These are phyloP conservation scores for Nettapus auritus DNA, from an alignment of 2,113 vertebrate species.

Conservation along the genomic window DNA sequence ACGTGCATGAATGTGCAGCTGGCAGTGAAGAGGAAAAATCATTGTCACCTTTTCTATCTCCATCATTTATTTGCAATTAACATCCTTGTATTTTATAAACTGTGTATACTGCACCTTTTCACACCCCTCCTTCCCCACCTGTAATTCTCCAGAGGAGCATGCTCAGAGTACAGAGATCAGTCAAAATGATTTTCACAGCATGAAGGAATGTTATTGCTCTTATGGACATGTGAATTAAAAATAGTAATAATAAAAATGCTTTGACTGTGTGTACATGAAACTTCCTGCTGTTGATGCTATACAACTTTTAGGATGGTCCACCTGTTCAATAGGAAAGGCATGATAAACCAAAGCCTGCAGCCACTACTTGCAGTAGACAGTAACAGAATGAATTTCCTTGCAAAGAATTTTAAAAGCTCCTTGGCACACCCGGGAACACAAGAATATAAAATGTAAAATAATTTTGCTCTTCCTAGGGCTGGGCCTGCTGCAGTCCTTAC, in stretches of 20 bases:
- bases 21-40: background rate
- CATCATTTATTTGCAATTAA: background rate
- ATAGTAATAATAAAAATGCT: background rate
- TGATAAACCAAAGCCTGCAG: background rate
- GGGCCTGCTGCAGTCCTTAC: constrained; percentile 72
- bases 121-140: background rate
- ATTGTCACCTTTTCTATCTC: background rate
- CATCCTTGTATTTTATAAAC: background rate
- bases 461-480: constrained; percentile 64
- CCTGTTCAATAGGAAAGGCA: background rate
- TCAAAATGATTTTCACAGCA: background rate
- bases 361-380: background rate
- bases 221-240: background rate
- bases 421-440: background rate
- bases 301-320: background rate
- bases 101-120: background rate
- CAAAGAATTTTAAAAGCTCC: background rate
- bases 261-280: background rate
- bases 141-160: background rate
- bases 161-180: background rate
- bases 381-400: background rate
- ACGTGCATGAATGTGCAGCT: background rate
- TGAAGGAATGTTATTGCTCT: background rate
- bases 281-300: background rate
- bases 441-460: background rate